Percentiles rank a stretch among this genome's conserved stretches.
phyloP scores from a whole-genome alignment of 2,888 invertebrate species.

The Drosophila emarginata region DNA sequence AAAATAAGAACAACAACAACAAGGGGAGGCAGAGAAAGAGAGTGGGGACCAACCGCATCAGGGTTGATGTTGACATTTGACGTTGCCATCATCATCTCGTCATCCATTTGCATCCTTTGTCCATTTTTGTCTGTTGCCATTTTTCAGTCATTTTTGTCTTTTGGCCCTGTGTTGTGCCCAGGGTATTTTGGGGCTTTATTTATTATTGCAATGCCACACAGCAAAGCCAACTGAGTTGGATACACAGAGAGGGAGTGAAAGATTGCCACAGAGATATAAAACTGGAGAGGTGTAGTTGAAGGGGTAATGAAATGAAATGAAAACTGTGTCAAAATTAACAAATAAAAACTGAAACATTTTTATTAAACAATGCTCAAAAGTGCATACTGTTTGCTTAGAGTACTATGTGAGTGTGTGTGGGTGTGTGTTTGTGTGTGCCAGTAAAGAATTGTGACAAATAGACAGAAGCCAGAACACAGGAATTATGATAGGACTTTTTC shows the following conservation, averaged over 20 bases:
- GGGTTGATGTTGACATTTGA: slow-evolving; percentile 77
- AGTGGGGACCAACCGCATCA: slow-evolving; percentile 39
- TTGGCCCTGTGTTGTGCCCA: slow-evolving; percentile 3
- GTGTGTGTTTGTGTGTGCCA: slow-evolving; percentile 3
- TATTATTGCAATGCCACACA: slow-evolving; percentile 64
- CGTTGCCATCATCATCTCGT: slow-evolving; percentile 61
- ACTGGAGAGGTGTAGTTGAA: background rate
- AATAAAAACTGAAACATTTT: slow-evolving; percentile 60
- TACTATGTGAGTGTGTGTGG: slow-evolving; percentile 14
- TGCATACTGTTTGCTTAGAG: slow-evolving; percentile 58
- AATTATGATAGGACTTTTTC: background rate
- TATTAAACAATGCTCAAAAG: slow-evolving; percentile 67
- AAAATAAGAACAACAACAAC: slow-evolving; percentile 18
- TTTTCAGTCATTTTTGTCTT: slow-evolving; percentile 43
- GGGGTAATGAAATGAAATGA: slow-evolving; percentile 25
- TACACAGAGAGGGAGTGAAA: background rate
- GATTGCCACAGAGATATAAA: background rate
- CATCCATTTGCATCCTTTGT: slow-evolving; percentile 44
- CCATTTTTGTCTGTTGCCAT: slow-evolving; percentile 45
- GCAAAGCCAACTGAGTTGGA: slow-evolving; percentile 17
- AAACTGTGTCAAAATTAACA: slow-evolving; percentile 71
- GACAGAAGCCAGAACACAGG: background rate
- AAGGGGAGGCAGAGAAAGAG: background rate
- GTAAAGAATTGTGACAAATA: background rate
- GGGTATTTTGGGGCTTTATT: slow-evolving; percentile 58